These are phyloP conservation scores for Parnassius orleans DNA, from an alignment of 2,888 invertebrate species.

Conservation along the genomic window DNA sequence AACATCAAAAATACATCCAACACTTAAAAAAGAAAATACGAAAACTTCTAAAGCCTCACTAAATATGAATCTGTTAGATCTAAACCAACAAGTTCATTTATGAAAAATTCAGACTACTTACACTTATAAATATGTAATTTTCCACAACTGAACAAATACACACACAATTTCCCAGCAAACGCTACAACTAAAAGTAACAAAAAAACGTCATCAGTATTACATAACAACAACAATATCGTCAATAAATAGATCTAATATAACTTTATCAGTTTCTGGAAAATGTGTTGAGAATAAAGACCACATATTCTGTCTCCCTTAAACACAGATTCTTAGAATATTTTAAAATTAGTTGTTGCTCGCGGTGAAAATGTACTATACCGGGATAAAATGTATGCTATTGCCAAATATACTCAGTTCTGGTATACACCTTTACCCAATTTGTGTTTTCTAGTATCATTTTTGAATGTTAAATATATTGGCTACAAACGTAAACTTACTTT, in stretches of 20 bases:
- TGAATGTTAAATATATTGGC: no score
- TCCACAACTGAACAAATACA: background rate
- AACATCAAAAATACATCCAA: background rate
- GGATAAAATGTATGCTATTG: no score
- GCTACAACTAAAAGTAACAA: background rate
- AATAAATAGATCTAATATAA: slow-evolving; percentile 1
- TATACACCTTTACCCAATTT: no score
- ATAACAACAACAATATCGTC: background rate
- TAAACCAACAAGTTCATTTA: background rate
- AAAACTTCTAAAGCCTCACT: background rate
- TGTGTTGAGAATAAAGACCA: slow-evolving; percentile 53
- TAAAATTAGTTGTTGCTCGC: no score
- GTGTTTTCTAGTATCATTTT: no score
- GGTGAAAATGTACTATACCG: no score
- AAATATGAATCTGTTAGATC: background rate
- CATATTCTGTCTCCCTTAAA: slow-evolving; percentile 49
- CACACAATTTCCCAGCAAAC: background rate
- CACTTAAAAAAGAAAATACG: background rate
- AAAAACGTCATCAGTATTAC: background rate
- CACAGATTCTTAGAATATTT: background rate
- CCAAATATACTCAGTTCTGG: no score
- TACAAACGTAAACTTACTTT: no score
- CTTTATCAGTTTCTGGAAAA: background rate
- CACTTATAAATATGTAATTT: no score
- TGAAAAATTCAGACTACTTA: background rate